Conservation (phyloP, 2,888 invertebrate genomes). For the Polyommatus icarus region DNA sequence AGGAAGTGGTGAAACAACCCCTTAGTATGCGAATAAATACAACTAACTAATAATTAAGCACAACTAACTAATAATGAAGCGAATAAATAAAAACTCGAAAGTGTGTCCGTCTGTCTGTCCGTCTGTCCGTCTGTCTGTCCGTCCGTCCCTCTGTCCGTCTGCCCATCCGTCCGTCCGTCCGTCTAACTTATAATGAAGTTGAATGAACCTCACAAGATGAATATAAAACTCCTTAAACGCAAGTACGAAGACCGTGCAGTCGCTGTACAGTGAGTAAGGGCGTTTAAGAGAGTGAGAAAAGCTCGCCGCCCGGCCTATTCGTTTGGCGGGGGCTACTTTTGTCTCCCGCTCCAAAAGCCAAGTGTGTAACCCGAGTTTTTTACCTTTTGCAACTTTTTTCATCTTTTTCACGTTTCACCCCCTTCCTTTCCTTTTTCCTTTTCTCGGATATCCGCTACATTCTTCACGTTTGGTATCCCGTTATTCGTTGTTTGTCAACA, state of each 20-base stretch:
- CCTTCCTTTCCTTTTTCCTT: slow-evolving; percentile 11
- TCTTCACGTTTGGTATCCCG: slow-evolving; percentile 15
- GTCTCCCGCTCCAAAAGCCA: slow-evolving; percentile 52
- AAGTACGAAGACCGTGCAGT: slow-evolving; percentile 50
- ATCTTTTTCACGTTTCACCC: slow-evolving; percentile 38
- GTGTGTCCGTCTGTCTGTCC: no score
- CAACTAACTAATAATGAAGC: no score
- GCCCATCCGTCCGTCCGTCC: no score
- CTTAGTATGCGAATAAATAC: no score
- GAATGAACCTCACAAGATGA: no score
- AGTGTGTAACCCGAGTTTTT: slow-evolving; percentile 50
- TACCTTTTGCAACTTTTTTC: slow-evolving; percentile 37
- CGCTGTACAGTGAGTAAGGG: slow-evolving; percentile 54
- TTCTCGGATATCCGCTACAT: slow-evolving; percentile 18
- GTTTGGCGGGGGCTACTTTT: slow-evolving; percentile 72
- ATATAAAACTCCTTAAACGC: slow-evolving; percentile 31
- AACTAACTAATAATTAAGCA: no score
- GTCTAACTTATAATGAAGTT: no score
- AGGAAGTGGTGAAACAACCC: no score
- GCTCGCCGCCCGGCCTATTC: slow-evolving; percentile 76
- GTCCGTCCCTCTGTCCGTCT: no score
- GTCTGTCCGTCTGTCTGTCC: no score
- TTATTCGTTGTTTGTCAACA: slow-evolving; percentile 22
- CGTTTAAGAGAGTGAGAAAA: slow-evolving; percentile 79
- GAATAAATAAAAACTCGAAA: no score